Conservation (phyloP, 2,888 invertebrate genomes). For the Caenorhabditis afra region DNA sequence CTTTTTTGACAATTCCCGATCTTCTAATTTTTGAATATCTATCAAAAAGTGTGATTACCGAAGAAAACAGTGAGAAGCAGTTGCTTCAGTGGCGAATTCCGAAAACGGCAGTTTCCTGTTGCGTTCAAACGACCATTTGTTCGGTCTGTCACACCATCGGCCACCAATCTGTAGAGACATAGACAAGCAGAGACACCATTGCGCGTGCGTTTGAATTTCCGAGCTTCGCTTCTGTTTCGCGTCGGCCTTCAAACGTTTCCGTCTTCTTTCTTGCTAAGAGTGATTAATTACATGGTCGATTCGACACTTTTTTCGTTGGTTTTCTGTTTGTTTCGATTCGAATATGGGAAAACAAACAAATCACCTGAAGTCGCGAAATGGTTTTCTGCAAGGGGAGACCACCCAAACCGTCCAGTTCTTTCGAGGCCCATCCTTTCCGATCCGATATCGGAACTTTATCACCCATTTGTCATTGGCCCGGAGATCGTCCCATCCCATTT, state of each 20-base stretch:
- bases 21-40: no score
- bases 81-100: no score
- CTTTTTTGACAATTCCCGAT: no score
- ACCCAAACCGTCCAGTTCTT: neutral
- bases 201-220: constrained; percentile 41
- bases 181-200: constrained; percentile 25
- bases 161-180: constrained; percentile 20
- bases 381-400: neutral
- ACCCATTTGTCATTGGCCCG: constrained; percentile 40
- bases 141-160: constrained; percentile 16
- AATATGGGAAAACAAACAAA: no score
- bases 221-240: constrained; percentile 28
- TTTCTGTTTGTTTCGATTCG: no score
- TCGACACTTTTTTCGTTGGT: constrained; percentile 20
- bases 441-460: constrained; percentile 34
- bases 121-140: neutral
- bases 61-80: no score
- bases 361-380: neutral
- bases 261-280: no score
- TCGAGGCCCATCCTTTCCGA: constrained; percentile 18
- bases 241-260: constrained; percentile 34
- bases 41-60: no score
- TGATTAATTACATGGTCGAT: constrained; percentile 26
- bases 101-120: neutral
- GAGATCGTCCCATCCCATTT: constrained; percentile 25